Evolutionary conservation across 2,113 vertebrate genomes (phyloP), one percentile per base, ranked within the genome.

Genomic region (Paralichthys olivaceus): DNA sequence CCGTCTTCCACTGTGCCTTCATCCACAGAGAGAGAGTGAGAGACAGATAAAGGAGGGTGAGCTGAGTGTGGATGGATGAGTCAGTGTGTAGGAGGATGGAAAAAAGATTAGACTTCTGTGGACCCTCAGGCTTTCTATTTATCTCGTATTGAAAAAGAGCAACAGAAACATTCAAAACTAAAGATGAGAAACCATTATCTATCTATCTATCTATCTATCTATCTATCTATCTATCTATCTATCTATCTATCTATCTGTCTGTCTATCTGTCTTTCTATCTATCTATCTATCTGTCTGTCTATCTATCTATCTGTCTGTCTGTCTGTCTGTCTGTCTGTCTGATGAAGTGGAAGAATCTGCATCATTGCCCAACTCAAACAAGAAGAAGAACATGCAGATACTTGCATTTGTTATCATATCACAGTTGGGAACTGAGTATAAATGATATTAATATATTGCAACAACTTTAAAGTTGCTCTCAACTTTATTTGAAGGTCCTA

Each of bases 81-180:
- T 91, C 87, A 91, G n/a, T 80, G 87, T 90, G 90, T 89, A 75
- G 86, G 86, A 87, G 86, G 78, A 79, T 77, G 67, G 73, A 58
- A 90, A 87, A 85, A 77, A 84, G 77, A 91, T 84, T 86, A 65
- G 73, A 86, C 56, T 74, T 61, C 71, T 88, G 28, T 72, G 78
- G 62, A 89, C 72, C 84, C 72, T 71, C 62, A 59, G 79, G 77
- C 73, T 78, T 83, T 91, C 83, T 81, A 81, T 87, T 75, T 66
- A 77, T 77, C 32, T 70, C 11, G 0, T 76, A 32, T 72, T 69
- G 72, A 63, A 43, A 69, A 80, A 57, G 69, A 79, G 26, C 62
- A 59, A 78, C 73, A 61, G 34, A 70, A 23, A 69, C 32, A 65
- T 19, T 51, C 49, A 78, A 68, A 79, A 83, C 73, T 65, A 66